Conservation (phyloP, 1,140 invertebrate genomes). For the Dysdera silvatica region DNA sequence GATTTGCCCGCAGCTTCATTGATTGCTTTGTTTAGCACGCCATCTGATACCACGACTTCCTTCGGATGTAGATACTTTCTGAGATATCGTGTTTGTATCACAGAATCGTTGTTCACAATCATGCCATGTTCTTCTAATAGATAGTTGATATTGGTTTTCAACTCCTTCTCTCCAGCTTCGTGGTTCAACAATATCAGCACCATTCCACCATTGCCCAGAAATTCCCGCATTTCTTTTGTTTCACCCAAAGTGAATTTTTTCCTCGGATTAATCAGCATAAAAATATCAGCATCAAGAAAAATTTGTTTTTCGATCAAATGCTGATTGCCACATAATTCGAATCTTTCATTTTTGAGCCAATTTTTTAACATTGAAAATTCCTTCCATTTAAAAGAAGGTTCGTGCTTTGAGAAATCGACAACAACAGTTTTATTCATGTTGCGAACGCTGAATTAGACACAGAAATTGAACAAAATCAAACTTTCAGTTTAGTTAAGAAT, state of each 20-base stretch:
- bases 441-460: no score
- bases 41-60: constrained; percentile 80
- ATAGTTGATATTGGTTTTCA: constrained; percentile 92
- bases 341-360: no score
- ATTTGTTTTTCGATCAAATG: no score
- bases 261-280: constrained; percentile 49
- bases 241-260: constrained; percentile 80
- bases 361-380: no score
- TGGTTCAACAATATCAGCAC: constrained; percentile 72
- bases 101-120: constrained; percentile 86
- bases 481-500: no score
- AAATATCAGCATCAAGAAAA: background rate
- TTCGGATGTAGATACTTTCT: constrained; percentile 98
- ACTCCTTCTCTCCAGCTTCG: constrained; percentile 83
- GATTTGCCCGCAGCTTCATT: constrained; percentile 28
- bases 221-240: constrained; percentile 60
- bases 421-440: no score
- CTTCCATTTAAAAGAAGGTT: no score
- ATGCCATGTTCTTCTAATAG: constrained; percentile 94
- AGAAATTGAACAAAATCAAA: no score
- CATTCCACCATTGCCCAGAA: constrained; percentile 72
- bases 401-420: no score
- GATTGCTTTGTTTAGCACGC: constrained; percentile 65
- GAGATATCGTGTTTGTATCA: constrained; percentile 87
- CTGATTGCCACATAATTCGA: no score